phyloP scores from a whole-genome alignment of 1,140 invertebrate species.

The Gonioctena quinquepunctata region DNA sequence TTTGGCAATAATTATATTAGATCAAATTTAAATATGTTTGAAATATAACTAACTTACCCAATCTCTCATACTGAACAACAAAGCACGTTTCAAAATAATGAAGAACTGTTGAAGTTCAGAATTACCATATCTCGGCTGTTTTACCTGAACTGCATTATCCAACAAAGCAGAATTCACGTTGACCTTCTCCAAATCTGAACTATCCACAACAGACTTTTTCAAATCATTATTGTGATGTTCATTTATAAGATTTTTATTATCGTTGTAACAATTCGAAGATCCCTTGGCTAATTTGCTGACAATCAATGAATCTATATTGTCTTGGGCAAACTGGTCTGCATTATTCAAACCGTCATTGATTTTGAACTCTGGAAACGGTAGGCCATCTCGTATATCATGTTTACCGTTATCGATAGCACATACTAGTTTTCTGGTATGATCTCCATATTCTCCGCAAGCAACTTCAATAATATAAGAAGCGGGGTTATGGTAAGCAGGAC shows the following conservation, averaged over 20 bases:
- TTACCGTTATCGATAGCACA: constrained; percentile 83
- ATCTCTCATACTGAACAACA: constrained; percentile 80
- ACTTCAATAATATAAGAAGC: constrained; percentile 94
- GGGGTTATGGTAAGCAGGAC: constrained; percentile 95
- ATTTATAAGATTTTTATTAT: neutral
- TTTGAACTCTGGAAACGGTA: constrained; percentile 64
- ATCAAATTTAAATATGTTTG: too few species aligned
- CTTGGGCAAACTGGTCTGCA: constrained; percentile 61
- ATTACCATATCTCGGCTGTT: constrained; percentile 74
- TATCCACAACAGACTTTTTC: neutral
- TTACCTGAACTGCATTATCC: constrained; percentile 60
- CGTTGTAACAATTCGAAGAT: neutral
- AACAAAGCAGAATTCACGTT: constrained; percentile 70
- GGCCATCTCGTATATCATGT: constrained; percentile 70
- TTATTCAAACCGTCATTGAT: constrained; percentile 68
- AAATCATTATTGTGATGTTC: neutral
- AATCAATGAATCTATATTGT: constrained; percentile 57
- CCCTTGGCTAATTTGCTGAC: constrained; percentile 71
- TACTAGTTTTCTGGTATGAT: constrained; percentile 82
- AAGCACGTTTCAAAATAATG: constrained; percentile 76
- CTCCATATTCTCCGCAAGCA: constrained; percentile 92
- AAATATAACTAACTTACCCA: constrained; percentile 66
- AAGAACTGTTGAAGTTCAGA: constrained; percentile 79
- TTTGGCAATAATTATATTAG: too few species aligned
- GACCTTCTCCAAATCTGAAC: constrained; percentile 62